phyloP scores from a whole-genome alignment of 2,888 invertebrate species.

The Drosophila setosimentum region DNA sequence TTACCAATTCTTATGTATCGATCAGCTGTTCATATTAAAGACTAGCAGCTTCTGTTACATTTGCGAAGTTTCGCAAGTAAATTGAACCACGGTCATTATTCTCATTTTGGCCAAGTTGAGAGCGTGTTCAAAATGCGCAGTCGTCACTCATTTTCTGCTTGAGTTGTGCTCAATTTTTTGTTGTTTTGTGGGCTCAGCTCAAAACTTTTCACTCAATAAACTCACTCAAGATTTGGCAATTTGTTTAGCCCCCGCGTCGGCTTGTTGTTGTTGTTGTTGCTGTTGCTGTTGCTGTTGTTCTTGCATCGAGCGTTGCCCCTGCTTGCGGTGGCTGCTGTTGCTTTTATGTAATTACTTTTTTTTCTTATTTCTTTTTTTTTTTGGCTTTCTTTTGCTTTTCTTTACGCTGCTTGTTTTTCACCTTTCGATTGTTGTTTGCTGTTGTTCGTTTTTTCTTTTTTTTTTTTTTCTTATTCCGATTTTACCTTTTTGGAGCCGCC shows the following conservation, averaged over 20 bases:
- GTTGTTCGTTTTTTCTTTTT: not conserved
- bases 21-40: not conserved
- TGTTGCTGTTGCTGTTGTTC: conserved; percentile 13
- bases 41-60: not conserved
- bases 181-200: conserved; percentile 14
- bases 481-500: conserved; percentile 55
- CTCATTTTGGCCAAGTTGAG: conserved; percentile 22
- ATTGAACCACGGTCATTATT: conserved; percentile 29
- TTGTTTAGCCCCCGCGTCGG: conserved; percentile 10
- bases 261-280: too few relatives aligned
- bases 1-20: not conserved
- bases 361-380: conserved; percentile 26
- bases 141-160: conserved; percentile 20
- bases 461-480: conserved; percentile 30
- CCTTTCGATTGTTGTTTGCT: conserved; percentile 14
- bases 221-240: conserved; percentile 34
- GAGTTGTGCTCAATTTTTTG: conserved; percentile 19
- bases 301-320: conserved; percentile 69
- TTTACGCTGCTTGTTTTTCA: conserved; percentile 24
- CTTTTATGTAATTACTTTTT: conserved; percentile 74
- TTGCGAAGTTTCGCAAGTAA: not conserved
- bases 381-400: conserved; percentile 9
- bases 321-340: conserved; percentile 44
- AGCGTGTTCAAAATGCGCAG: conserved; percentile 35
- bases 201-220: conserved; percentile 19